Percentiles rank a stretch among this genome's conserved stretches.
phyloP scores from a whole-genome alignment of 2,888 invertebrate genomes.

The Automeris io region DNA sequence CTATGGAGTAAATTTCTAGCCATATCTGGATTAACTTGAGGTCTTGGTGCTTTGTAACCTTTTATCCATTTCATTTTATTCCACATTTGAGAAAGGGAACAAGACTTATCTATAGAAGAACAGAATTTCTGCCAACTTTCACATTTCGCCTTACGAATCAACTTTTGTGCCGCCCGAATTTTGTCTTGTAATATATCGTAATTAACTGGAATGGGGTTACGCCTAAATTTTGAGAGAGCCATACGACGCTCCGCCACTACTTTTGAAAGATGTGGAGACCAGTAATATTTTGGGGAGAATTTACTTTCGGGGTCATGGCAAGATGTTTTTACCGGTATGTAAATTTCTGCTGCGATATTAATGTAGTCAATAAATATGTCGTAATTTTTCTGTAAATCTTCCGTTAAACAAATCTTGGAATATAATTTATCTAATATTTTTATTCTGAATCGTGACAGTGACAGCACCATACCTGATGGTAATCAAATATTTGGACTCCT shows the following conservation, averaged over 20 bases:
- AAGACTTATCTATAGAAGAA: no score
- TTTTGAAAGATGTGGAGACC: constrained; percentile 7
- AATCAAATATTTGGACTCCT: constrained; percentile 15
- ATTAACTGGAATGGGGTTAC: constrained; percentile 11
- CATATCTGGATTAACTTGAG: no score
- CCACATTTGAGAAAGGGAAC: no score
- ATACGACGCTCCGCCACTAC: constrained; percentile 9
- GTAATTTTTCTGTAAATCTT: not conserved
- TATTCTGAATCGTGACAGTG: constrained; percentile 13
- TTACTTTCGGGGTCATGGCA: constrained; percentile 4
- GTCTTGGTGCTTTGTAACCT: no score
- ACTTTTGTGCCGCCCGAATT: no score
- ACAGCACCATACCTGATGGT: constrained; percentile 15
- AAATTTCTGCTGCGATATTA: constrained; percentile 7
- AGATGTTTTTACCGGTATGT: constrained; percentile 7
- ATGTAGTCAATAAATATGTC: constrained; percentile 4
- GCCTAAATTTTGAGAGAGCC: constrained; percentile 9
- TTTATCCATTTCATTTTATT: no score
- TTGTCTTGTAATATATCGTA: no score
- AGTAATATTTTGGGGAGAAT: constrained; percentile 8
- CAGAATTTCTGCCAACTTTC: no score
- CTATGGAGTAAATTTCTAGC: no score
- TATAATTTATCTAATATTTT: not conserved
- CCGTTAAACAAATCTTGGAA: not conserved
- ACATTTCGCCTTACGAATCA: no score